Percentiles rank a stretch among this genome's conserved stretches.
Conservation (phyloP, 2,113 vertebrate species). For the Poecile atricapillus region DNA sequence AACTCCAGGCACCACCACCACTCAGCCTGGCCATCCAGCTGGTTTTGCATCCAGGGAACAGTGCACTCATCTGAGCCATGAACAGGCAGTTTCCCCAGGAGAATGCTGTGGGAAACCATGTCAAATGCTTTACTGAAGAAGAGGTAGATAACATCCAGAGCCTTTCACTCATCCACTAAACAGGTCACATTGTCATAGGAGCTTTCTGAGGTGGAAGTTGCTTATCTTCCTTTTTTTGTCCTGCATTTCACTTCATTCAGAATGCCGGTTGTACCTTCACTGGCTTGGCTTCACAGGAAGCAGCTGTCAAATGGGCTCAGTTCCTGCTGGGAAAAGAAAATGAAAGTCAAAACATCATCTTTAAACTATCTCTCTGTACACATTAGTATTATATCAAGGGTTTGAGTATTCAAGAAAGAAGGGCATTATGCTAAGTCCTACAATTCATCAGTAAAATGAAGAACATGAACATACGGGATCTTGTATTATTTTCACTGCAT, state of each 20-base stretch:
- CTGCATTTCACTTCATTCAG: neutral
- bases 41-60: neutral
- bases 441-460: neutral
- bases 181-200: neutral
- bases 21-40: fast-evolving
- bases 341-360: neutral
- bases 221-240: neutral
- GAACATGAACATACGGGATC: neutral
- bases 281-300: neutral
- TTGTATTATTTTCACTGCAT: neutral
- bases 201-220: neutral
- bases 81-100: neutral
- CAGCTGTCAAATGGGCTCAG: neutral
- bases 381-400: neutral
- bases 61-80: neutral
- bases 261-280: neutral
- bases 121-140: neutral
- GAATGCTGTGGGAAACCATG: neutral
- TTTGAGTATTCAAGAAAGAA: neutral
- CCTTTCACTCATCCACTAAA: neutral
- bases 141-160: neutral
- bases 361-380: neutral
- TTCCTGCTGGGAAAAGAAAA: neutral
- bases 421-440: neutral
- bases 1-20: neutral